Percentiles rank a stretch among this genome's conserved stretches.
Conservation (phyloP, 2,797 vertebrate species). For the Fistularia commersonii region DNA sequence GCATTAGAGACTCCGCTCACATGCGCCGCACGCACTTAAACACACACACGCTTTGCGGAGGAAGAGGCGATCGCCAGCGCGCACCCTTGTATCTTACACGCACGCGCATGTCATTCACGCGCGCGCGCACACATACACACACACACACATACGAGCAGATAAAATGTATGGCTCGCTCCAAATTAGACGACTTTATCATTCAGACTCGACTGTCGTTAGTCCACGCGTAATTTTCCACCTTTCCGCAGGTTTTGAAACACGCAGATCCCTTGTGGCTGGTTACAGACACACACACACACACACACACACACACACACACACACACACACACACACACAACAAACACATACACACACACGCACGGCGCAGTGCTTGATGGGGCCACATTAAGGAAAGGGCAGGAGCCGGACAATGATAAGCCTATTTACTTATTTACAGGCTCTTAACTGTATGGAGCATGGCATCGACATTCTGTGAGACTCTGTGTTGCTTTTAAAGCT, state of each 20-base stretch:
- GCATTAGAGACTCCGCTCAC: not conserved
- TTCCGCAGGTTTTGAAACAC: slow-evolving; percentile 44
- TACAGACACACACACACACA: too few relatives aligned
- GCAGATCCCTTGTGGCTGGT: slow-evolving; percentile 51
- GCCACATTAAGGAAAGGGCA: slow-evolving; percentile 44
- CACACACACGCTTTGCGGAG: not conserved
- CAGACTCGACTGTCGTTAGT: not conserved
- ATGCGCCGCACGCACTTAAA: not conserved
- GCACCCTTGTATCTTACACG: not conserved
- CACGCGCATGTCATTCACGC: not conserved
- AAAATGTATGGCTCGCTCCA: too few relatives aligned
- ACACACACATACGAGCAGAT: slow-evolving; percentile 3
- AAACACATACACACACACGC: not conserved
- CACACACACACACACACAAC: too few relatives aligned
- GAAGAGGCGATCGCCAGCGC: not conserved
- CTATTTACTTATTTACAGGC: slow-evolving; percentile 23
- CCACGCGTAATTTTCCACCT: slow-evolving; percentile 30
- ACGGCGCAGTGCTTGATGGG: slow-evolving; percentile 18
- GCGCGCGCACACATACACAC: slow-evolving; percentile 3
- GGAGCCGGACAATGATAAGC: slow-evolving; percentile 25
- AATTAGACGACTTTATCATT: too few relatives aligned
- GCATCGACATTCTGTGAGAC: slow-evolving; percentile 12
- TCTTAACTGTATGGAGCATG: slow-evolving; percentile 11
- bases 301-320: too few relatives aligned
- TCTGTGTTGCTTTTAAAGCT: slow-evolving; percentile 9